These are phyloP conservation scores for Globodera ellingtonae DNA, from an alignment of 1,140 invertebrate genomes.

Conservation along the genomic window DNA sequence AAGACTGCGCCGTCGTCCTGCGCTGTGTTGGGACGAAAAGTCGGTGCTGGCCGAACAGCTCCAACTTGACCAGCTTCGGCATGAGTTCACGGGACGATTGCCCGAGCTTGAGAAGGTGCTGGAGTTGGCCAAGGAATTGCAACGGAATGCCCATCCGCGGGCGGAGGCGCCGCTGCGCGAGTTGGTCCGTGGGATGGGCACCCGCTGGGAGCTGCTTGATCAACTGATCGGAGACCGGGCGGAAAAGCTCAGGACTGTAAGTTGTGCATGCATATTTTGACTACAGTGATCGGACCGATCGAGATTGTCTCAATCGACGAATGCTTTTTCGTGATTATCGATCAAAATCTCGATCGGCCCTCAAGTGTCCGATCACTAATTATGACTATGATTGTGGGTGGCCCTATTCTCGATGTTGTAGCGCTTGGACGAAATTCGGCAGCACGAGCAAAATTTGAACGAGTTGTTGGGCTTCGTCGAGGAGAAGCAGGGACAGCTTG, in stretches of 20 bases:
- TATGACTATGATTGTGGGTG: too few relatives aligned
- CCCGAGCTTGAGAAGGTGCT: conserved; percentile 35
- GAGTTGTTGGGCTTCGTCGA: conserved; percentile 45
- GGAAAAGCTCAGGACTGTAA: conserved; percentile 35
- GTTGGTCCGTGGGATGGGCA: conserved; percentile 27
- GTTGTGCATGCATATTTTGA: neutral
- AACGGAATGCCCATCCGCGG: conserved; percentile 37
- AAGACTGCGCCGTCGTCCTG: conserved; percentile 33
- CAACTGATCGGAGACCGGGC: conserved; percentile 34
- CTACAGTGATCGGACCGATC: neutral
- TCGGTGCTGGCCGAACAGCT: conserved; percentile 28
- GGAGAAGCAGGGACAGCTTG: conserved; percentile 36
- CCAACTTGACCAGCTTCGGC: conserved; percentile 31
- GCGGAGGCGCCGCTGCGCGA: conserved; percentile 42
- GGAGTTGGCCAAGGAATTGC: conserved; percentile 44
- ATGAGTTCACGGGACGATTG: conserved; percentile 31
- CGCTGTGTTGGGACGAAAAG: conserved; percentile 32
- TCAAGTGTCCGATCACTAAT: too few relatives aligned
- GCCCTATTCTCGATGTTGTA: conserved; percentile 11
- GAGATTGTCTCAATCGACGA: too few relatives aligned
- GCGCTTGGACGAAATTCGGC: conserved; percentile 32
- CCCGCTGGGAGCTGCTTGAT: conserved; percentile 49
- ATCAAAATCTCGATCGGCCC: too few relatives aligned
- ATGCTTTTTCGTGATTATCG: too few relatives aligned
- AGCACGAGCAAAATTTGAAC: conserved; percentile 34